Base-by-base conservation (phyloP, 2,113 vertebrate genomes). In the Astatoreochromis straeleni region DNA sequence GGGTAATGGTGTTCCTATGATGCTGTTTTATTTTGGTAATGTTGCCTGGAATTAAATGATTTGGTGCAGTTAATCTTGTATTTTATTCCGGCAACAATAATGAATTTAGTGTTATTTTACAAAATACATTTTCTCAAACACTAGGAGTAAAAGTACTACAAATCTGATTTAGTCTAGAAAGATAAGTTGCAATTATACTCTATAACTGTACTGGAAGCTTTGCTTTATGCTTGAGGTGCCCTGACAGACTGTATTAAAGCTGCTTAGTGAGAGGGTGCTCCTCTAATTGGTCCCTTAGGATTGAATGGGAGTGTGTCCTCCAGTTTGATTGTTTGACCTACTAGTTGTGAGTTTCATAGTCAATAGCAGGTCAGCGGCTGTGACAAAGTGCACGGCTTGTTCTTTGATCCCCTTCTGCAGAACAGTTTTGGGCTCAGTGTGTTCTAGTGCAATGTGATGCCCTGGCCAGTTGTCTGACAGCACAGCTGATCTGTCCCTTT, bases 201-300 rank as follows among this genome's bases (percentile, higher is more conserved):
- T 57, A 10, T 45, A 68, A 13, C 7, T 40, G 19, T 78, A 17
- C 5, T 38, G 16, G 84, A 47, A 24, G 45, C 10, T 83, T 42
- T 33, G 13, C 14, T 11, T 84, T 79, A 12, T 75, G 26, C 63
- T 38, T 4, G 2, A 63, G 29, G 80, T 75, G 31, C 19, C 26
- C 26, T 82, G 19, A 88, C 68, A 68, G 35, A 60, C 11, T 38
- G 29, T 14, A 83, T 85, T 60, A 80, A 80, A 58, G 51, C 81
- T 26, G 54, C 40, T 33, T 35, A 79, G 31, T 58, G 24, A 53
- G 17, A 79, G 58, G 55, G 10, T 75, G 70, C 49, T 84, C 33
- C 40, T 29, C 14, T 90, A 84, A 94, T 87, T 88, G 80, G 63
- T 89, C 88, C 42, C 63, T 38, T 33, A 29, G 89, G 58, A 81